Conservation (phyloP, 2,888 invertebrate genomes). For the Tachystola acroxantha region DNA sequence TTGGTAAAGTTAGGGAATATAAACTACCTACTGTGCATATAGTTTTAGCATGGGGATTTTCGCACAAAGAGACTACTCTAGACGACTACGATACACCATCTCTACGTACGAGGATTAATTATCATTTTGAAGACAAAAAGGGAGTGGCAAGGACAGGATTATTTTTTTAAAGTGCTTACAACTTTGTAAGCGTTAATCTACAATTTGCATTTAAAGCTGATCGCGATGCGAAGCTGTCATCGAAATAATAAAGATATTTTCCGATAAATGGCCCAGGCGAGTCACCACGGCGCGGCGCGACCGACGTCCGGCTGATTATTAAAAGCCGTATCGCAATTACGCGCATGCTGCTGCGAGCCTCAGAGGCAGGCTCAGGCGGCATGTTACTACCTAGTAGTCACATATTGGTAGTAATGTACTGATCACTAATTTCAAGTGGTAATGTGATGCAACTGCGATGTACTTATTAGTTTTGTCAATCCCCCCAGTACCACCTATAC, state of each 20-base stretch:
- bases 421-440: conserved; percentile 39
- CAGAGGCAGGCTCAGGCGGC: conserved; percentile 15
- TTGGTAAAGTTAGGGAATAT: too few species aligned
- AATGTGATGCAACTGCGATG: conserved; percentile 29
- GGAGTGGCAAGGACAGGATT: too few species aligned
- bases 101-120: too few species aligned
- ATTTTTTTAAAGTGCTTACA: not conserved
- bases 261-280: conserved; percentile 32
- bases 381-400: conserved; percentile 23
- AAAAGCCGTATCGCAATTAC: conserved; percentile 39
- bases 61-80: too few species aligned
- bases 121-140: too few species aligned
- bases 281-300: conserved; percentile 16
- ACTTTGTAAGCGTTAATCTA: conserved; percentile 8
- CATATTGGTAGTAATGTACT: too few species aligned
- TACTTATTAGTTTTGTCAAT: too few species aligned
- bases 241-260: conserved; percentile 38
- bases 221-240: conserved; percentile 14
- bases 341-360: conserved; percentile 15
- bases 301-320: conserved; percentile 36
- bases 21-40: too few species aligned
- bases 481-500: too few species aligned
- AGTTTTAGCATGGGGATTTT: too few species aligned
- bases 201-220: conserved; percentile 1
- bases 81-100: too few species aligned